Conservation (phyloP, 2,888 invertebrate species). For the Dermolepida albohirtum region DNA sequence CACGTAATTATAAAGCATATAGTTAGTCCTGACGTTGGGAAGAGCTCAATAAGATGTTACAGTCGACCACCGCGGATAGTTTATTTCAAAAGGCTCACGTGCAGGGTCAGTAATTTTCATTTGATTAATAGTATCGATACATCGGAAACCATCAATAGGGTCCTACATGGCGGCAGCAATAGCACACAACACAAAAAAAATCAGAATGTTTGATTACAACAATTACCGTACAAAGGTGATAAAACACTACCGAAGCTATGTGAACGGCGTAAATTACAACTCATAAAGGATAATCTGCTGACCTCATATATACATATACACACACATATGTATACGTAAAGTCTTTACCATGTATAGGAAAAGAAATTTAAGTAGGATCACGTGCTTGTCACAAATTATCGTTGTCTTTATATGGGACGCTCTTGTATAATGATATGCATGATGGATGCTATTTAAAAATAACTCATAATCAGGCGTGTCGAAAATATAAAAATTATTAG, state of each 20-base stretch:
- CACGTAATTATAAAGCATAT: conserved; percentile 30
- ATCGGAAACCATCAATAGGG: conserved; percentile 39
- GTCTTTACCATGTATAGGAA: conserved; percentile 9
- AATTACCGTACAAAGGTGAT: conserved; percentile 41
- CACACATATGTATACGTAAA: conserved; percentile 8
- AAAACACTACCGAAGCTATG: conserved; percentile 33
- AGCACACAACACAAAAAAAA: conserved; percentile 22
- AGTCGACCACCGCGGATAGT: conserved; percentile 34
- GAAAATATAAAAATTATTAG: no score
- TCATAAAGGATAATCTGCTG: conserved; percentile 28
- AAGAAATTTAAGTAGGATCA: conserved; percentile 25
- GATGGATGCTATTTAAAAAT: conserved; percentile 10
- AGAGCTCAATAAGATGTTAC: conserved; percentile 33
- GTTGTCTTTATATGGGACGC: conserved; percentile 21
- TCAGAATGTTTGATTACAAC: conserved; percentile 41
- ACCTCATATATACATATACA: not conserved
- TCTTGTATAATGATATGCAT: not conserved
- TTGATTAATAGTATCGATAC: conserved; percentile 48
- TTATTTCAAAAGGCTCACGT: conserved; percentile 40
- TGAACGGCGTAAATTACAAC: conserved; percentile 19
- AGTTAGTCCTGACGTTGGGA: conserved; percentile 26
- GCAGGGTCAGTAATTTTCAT: conserved; percentile 44
- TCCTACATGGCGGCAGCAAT: conserved; percentile 17
- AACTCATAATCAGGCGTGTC: not conserved
- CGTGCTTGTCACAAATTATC: conserved; percentile 31